Percentiles rank a stretch among this genome's conserved stretches.
Evolutionary conservation across 2,888 invertebrate genomes (phyloP).

Genomic region (Chalcosyrphus nemorum): DNA sequence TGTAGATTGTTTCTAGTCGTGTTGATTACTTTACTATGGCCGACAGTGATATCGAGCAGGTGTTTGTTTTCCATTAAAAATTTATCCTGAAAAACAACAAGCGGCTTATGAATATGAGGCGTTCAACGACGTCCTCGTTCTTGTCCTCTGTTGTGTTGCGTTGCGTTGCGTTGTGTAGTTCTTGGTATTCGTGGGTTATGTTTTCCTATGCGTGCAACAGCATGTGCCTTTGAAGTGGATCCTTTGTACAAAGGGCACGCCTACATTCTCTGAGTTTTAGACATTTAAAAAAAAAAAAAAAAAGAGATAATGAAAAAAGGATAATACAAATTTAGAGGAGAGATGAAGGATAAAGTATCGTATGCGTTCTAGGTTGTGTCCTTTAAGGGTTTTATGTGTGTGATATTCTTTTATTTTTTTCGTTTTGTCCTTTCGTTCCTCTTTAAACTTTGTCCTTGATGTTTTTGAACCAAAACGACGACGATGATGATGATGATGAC

Average conservation of each 20-base stretch:
- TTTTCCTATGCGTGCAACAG: neutral
- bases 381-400: neutral
- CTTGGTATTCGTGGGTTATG: neutral
- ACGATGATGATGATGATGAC: neutral
- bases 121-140: neutral
- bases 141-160: too few relatives aligned
- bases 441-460: neutral
- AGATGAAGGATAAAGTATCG: neutral
- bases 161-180: neutral
- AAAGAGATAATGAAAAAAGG: slow-evolving; percentile 25
- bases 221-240: slow-evolving; percentile 27
- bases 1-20: slow-evolving; percentile 31
- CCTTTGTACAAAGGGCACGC: neutral
- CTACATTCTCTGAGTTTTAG: slow-evolving; percentile 1
- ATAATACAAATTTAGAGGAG: slow-evolving; percentile 21
- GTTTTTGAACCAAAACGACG: neutral
- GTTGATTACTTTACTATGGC: slow-evolving; percentile 29
- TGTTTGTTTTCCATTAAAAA: slow-evolving; percentile 62
- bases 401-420: neutral
- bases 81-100: slow-evolving; percentile 52
- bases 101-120: slow-evolving; percentile 42
- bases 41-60: slow-evolving; percentile 57
- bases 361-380: slow-evolving; percentile 1
- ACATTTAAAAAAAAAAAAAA: neutral
- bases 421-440: neutral